Conservation (phyloP, 1,140 invertebrate species). For the Trichonephila clavipes region DNA sequence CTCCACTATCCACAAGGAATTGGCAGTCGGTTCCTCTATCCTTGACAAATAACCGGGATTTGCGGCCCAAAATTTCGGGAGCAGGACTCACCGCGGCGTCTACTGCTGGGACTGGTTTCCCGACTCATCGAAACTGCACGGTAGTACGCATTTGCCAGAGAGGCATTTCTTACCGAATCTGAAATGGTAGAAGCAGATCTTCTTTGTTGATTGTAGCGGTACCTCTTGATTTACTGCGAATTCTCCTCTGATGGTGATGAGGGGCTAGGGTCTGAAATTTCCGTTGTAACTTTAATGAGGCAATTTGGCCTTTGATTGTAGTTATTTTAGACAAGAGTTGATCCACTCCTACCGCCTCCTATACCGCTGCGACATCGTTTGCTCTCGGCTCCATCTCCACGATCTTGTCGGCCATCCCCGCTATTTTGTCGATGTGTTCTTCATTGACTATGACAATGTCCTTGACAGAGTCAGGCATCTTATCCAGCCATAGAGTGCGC, state of each 20-base stretch:
- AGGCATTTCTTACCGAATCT: no score
- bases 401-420: neutral
- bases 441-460: no score
- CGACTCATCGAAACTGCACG: neutral
- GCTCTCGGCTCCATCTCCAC: neutral
- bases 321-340: neutral
- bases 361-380: neutral
- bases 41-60: constrained; percentile 55
- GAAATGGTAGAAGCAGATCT: no score
- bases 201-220: no score
- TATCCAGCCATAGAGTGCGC: no score
- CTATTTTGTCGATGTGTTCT: no score
- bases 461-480: no score
- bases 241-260: neutral
- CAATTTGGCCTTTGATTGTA: neutral
- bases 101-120: constrained; percentile 3
- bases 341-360: neutral
- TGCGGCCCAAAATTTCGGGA: neutral
- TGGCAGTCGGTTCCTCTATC: constrained; percentile 18
- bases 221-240: no score
- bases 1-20: constrained; percentile 39
- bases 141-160: neutral
- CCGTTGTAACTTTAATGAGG: neutral
- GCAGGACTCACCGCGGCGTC: constrained; percentile 17
- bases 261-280: neutral